Evolutionary conservation across 2,113 vertebrate species (phyloP).

Genomic region (Cololabis saira): DNA sequence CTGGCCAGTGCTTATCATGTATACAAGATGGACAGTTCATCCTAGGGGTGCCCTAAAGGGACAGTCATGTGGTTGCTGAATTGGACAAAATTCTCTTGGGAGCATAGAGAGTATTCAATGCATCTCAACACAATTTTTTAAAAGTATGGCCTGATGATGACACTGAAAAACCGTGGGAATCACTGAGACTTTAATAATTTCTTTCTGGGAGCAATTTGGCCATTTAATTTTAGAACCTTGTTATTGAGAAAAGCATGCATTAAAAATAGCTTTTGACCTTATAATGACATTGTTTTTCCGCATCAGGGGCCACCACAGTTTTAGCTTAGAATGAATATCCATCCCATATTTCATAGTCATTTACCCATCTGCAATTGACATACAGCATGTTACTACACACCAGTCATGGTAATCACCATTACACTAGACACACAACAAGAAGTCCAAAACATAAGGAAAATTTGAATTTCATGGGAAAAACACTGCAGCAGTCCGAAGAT

Average conservation of each 20-base stretch:
- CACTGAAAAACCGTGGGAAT: too few relatives aligned
- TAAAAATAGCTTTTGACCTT: neutral
- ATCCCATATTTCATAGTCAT: neutral
- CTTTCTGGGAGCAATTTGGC: neutral
- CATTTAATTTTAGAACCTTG: neutral
- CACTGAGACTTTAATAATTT: neutral
- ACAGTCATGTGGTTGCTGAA: neutral
- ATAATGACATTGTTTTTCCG: too few relatives aligned
- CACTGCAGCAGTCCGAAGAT: too few relatives aligned
- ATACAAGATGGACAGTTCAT: neutral
- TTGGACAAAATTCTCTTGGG: neutral
- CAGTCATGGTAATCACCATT: too few relatives aligned
- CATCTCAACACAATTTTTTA: too few relatives aligned
- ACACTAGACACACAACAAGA: too few relatives aligned
- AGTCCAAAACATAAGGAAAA: too few relatives aligned
- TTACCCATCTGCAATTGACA: neutral
- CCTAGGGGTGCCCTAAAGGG: neutral
- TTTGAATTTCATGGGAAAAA: too few relatives aligned
- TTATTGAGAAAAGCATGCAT: neutral
- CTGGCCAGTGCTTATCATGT: neutral
- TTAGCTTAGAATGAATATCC: neutral
- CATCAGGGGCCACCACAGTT: too few relatives aligned
- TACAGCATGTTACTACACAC: too few relatives aligned
- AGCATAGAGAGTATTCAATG: too few relatives aligned
- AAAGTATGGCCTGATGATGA: too few relatives aligned